phyloP scores from a whole-genome alignment of 2,797 vertebrate genomes.

The Delichon dasypus region DNA sequence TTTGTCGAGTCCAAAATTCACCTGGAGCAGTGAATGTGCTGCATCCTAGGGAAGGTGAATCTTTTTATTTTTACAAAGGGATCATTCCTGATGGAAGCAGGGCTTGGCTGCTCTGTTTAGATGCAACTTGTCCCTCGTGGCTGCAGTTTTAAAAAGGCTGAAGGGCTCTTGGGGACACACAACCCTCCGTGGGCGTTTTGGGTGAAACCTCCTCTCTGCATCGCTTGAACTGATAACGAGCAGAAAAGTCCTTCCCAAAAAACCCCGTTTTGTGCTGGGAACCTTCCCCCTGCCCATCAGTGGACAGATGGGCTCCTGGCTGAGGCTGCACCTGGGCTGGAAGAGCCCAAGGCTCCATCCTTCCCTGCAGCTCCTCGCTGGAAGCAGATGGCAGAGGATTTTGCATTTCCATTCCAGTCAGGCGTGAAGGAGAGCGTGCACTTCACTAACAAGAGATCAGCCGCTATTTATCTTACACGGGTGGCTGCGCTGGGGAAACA shows the following conservation, averaged over 20 bases:
- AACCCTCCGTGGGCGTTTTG: neutral
- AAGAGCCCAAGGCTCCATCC: neutral
- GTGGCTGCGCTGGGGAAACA: neutral
- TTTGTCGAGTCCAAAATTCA: neutral
- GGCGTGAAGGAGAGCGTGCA: neutral
- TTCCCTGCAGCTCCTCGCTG: neutral
- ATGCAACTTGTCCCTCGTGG: rapidly evolving
- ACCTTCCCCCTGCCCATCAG: neutral
- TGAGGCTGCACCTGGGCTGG: neutral
- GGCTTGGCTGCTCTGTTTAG: rapidly evolving
- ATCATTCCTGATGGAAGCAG: neutral
- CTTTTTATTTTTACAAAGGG: neutral
- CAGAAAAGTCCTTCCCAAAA: neutral
- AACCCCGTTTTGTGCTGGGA: neutral
- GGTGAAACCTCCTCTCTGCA: neutral
- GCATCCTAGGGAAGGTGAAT: neutral
- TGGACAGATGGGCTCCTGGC: neutral
- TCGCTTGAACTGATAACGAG: neutral
- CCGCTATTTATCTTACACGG: conserved; percentile 11
- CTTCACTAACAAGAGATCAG: conserved; percentile 3
- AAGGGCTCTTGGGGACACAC: neutral
- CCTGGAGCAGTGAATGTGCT: rapidly evolving
- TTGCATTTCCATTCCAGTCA: neutral
- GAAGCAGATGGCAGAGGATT: conserved; percentile 7
- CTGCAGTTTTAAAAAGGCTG: neutral